Evolutionary conservation across 2,113 vertebrate genomes (phyloP), one percentile per base, ranked within the genome.

Genomic region (Sitta europaea): DNA sequence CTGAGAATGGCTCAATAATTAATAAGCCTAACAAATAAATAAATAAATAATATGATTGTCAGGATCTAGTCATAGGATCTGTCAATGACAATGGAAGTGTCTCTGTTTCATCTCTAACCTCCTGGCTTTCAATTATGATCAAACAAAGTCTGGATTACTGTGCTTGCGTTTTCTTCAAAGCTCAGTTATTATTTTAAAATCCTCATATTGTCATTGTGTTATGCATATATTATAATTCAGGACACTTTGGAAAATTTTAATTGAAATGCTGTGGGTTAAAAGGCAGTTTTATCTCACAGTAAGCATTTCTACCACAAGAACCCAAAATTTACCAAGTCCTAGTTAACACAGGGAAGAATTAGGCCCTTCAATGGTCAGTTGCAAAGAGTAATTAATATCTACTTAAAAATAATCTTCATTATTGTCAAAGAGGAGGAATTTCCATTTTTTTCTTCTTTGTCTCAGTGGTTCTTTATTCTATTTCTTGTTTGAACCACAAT

Each of bases 321-420:
- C 1, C 2, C 18, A 24, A 54, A 47, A 66, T 55, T 47, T 65
- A 8, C 22, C 19, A 40, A 28, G 8, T 51, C 17, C 10, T 7
- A 67, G 20, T 50, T 83, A 20, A n/a, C 33, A 25, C 0, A 0
- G 21, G 13, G 22, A 53, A 81, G 33, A 76, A 5, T 8, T 29
- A 42, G 7, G 11, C 24, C 11, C 6, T 59, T 76, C 54, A 80
- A 5, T 14, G 12, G 5, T 73, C 40, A 73, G 28, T 9, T 92
- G 22, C 4, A 65, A 81, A 75, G 24, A 5, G 4, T 31, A 87
- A 70, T 54, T 50, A 0, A 45, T n/a, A 6, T 42, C 9, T 55
- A 24, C 7, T 63, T 48, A 5, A 76, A 48, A 75, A 57, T 35
- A 35, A 33, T 58, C 36, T 79, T 55, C 5, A 51, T 50, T 59